Base-by-base conservation (phyloP, 2,113 vertebrate species). In the Ursus arctos region DNA sequence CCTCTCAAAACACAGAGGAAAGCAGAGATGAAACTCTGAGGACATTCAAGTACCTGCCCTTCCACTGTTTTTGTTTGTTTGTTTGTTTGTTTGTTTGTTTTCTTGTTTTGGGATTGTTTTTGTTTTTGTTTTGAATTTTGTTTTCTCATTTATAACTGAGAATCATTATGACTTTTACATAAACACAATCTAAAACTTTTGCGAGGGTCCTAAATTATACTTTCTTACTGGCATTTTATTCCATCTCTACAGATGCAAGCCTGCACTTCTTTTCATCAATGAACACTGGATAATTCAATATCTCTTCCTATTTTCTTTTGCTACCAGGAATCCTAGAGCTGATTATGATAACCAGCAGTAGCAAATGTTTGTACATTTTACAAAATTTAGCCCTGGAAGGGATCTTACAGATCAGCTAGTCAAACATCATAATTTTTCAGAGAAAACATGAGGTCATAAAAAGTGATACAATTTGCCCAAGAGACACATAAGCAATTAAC, bases 371-470 rank as follows among this genome's bases (percentile, higher is more conserved):
- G 22, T 53, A 33, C 15, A 40, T 53, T 74, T 91, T 77, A 81
- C 31, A 87, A 49, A 91, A 83, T 47, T 94, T 92, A 33, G 18
- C 14, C 82, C 61, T 91, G 59, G 67, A 67, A 90, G 57, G 12
- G 10, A 59, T 43, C 26, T 82, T 53, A 31, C 61, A 49, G 19
- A 36, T 74, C 43, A 81, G 43, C 76, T 49, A 83, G 53, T 63
- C 77, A 92, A 92, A 96, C 10, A 31, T 28, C 51, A 43, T 74
- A 63, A 87, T 91, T 92, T 88, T 94, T 9, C 59, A 88, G 40
- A 28, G 49, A 69, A 85, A 88, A 85, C 4, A 53, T 71, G 65
- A 82, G 22, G 16, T 74, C 2, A 6, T 84, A 85, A 72, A 49
- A 76, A 5, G 51, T 22, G 40, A 55, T 40, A 28, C 3, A 9